These are phyloP conservation scores for Ciona savignyi DNA, from an alignment of 23 tunicate genomes.

Conservation along the genomic window DNA sequence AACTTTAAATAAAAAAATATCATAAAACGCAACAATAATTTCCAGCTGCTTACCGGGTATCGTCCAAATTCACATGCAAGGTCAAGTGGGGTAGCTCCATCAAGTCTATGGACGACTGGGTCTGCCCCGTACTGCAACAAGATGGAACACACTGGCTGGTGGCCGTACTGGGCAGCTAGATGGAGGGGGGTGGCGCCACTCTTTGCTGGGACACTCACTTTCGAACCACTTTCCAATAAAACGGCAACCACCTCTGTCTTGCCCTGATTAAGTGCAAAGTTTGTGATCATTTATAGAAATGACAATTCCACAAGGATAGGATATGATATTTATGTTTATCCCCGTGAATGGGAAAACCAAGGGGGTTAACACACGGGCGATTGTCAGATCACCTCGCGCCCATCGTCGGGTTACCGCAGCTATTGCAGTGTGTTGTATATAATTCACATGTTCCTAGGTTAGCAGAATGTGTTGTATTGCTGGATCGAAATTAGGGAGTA, in stretches of 20 bases:
- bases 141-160: constrained; percentile 21
- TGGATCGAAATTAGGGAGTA: too few species aligned
- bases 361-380: too few species aligned
- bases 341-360: too few species aligned
- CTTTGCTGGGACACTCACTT: constrained; percentile 5
- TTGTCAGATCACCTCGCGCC: too few species aligned
- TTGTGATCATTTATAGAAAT: neutral
- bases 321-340: too few species aligned
- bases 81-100: constrained; percentile 20
- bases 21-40: too few species aligned
- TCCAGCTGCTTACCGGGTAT: constrained; percentile 11
- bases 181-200: constrained; percentile 42
- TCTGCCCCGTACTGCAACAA: constrained; percentile 49
- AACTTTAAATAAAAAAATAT: too few species aligned
- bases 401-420: too few species aligned
- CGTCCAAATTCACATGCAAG: constrained; percentile 53
- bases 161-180: constrained; percentile 52
- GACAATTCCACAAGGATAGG: neutral
- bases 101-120: constrained; percentile 1
- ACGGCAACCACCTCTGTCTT: constrained; percentile 33
- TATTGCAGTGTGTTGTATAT: too few species aligned
- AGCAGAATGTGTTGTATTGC: too few species aligned
- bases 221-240: constrained; percentile 32
- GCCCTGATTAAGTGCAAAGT: constrained; percentile 13
- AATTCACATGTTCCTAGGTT: too few species aligned